Percentiles rank a stretch among this genome's conserved stretches.
These are phyloP conservation scores for Aromia moschata DNA, from an alignment of 2,888 invertebrate genomes.

Conservation along the genomic window DNA sequence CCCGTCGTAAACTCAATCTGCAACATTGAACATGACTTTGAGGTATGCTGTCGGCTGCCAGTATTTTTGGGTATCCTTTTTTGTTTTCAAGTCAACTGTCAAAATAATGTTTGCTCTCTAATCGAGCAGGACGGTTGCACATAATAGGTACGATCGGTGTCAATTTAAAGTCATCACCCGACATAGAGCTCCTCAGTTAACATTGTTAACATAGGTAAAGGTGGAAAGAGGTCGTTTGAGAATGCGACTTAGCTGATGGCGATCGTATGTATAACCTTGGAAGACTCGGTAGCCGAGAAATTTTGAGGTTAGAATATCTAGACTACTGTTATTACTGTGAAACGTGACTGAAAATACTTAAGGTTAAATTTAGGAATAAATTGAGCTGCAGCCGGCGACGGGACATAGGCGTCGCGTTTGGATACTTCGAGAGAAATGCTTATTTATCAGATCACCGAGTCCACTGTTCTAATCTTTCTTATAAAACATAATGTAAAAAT, in stretches of 20 bases:
- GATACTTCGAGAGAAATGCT: constrained; percentile 38
- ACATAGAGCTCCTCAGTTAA: too few species aligned
- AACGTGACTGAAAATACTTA: constrained; percentile 22
- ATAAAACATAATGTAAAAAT: constrained; percentile 35
- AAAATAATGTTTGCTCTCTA: too few species aligned
- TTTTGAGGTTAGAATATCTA: constrained; percentile 10
- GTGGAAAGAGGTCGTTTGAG: too few species aligned
- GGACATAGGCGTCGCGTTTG: not conserved
- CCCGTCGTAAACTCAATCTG: not conserved
- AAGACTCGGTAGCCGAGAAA: not conserved
- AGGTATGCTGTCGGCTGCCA: too few species aligned
- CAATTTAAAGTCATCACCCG: too few species aligned
- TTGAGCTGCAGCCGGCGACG: constrained; percentile 2
- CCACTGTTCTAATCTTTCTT: constrained; percentile 40
- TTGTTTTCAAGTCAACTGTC: too few species aligned
- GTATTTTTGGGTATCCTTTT: too few species aligned
- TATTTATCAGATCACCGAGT: constrained; percentile 55
- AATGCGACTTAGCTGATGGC: not conserved
- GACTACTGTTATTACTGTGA: constrained; percentile 11
- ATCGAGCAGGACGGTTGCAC: too few species aligned
- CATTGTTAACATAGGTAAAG: too few species aligned
- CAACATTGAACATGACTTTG: not conserved
- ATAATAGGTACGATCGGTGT: too few species aligned
- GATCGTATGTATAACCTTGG: not conserved
- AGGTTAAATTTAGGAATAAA: constrained; percentile 23